phyloP scores from a whole-genome alignment of 2,797 vertebrate species.

The Zalophus californianus region DNA sequence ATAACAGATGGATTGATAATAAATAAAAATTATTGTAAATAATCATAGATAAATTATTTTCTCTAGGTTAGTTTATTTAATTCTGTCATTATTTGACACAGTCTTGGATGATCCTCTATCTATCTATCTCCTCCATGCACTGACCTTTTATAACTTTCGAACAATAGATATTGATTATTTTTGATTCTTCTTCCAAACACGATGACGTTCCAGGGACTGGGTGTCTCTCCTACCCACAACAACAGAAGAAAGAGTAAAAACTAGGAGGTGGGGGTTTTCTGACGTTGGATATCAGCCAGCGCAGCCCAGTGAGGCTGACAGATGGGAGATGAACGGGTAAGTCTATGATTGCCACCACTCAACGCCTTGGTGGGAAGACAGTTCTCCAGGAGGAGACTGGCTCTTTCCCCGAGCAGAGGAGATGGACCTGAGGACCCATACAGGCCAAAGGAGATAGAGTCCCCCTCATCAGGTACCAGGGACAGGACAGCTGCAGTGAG shows the following conservation, averaged over 20 bases:
- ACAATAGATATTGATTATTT: not conserved
- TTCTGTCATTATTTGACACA: not conserved
- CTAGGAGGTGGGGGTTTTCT: not conserved
- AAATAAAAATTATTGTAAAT: not conserved
- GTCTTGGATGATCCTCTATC: not conserved
- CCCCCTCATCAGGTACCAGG: not conserved
- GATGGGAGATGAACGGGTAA: not conserved
- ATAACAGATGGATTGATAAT: not conserved
- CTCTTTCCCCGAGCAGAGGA: not conserved
- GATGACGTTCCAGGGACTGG: not conserved
- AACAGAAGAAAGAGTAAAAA: not conserved
- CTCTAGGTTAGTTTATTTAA: not conserved
- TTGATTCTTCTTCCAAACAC: not conserved
- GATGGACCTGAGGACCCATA: not conserved
- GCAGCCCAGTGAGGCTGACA: no score
- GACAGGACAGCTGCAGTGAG: not conserved
- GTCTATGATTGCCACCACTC: accelerated
- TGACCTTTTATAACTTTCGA: not conserved
- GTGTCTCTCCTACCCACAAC: not conserved
- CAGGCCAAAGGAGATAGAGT: no score
- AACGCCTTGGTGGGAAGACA: not conserved
- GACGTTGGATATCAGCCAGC: not conserved
- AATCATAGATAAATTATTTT: not conserved
- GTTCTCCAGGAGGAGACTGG: accelerated
- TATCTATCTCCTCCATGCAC: no score